A percentile compares a stretch with the other conserved stretches of the same genome.
phyloP scores from a whole-genome alignment of 1,140 invertebrate genomes.

The Cotesia chilonis region DNA sequence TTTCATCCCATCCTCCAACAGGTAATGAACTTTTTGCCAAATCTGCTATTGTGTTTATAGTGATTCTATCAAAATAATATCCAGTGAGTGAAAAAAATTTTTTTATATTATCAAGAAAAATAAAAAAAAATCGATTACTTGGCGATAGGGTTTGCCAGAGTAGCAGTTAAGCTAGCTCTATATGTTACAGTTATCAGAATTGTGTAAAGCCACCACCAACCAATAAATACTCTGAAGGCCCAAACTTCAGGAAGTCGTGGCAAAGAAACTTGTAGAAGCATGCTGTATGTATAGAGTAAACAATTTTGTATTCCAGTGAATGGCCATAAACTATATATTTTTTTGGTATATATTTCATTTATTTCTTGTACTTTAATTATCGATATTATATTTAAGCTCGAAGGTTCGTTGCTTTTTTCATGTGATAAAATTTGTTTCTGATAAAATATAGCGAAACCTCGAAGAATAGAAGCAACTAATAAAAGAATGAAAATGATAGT shows the following conservation, averaged over 20 bases:
- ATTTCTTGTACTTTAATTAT: conserved; percentile 46
- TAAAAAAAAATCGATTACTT: conserved; percentile 60
- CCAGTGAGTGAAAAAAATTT: conserved; percentile 24
- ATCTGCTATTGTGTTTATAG: conserved; percentile 78
- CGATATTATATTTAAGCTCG: neutral
- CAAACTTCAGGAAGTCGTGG: conserved; percentile 78
- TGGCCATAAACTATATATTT: conserved; percentile 68
- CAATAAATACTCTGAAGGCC: conserved; percentile 80
- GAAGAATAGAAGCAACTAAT: conserved; percentile 69
- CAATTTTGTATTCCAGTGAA: conserved; percentile 77
- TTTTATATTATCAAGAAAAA: no score
- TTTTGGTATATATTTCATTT: conserved; percentile 37
- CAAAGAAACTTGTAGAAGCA: conserved; percentile 79
- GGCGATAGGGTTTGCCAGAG: conserved; percentile 77
- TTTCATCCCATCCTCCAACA: conserved; percentile 75
- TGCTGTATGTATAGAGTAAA: conserved; percentile 80
- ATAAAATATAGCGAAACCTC: conserved; percentile 64
- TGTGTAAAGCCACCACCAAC: conserved; percentile 87
- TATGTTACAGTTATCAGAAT: conserved; percentile 80
- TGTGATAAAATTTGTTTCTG: conserved; percentile 55
- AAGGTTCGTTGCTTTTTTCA: conserved; percentile 36
- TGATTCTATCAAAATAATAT: conserved; percentile 66
- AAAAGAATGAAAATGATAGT: conserved; percentile 69
- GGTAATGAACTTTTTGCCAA: conserved; percentile 71
- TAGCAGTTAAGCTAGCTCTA: conserved; percentile 83